Evolutionary conservation across 2,113 vertebrate species (phyloP), one percentile per base, ranked within the genome.

Genomic region (Lophotis ruficrista): DNA sequence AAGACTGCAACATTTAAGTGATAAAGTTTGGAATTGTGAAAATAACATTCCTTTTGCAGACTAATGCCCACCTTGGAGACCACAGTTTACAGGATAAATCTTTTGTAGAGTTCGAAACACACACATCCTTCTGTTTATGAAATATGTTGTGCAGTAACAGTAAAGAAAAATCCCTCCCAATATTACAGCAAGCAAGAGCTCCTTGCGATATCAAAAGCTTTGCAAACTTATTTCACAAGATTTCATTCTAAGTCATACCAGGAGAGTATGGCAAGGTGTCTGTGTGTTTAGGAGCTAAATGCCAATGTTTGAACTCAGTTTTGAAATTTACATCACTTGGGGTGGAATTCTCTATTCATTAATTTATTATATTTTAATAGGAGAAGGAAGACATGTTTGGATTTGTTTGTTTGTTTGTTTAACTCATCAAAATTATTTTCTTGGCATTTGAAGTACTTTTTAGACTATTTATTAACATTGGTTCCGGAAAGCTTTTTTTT

Each of bases 1-100:
- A 56, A 72, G 5, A 25, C 4, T 2, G 2, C 18, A 47, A 28
- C 43, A 28, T 9, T 57, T 33, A 66, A 53, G 9, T 0, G 0
- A 23, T 72, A 19, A 28, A 43, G 9, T 53, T 72, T 62, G 5
- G 43, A 90, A 54, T 50, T 38, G 35, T 33, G 19, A 76, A 75
- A 90, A 35, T 20, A 35, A 3, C 2, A 1, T 38, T 62, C 16
- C 1, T 62, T 87, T 77, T n/a, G 13, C 50, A 65, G 62, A 31
- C 20, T 43, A 47, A 57, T 76, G 47, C 6, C 19, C 3, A 53
- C 22, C 11, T 37, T 53, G 19, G 24, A 83, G n/a, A 65, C 8
- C 19, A 9, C 13, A 7, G 3, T 47, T 48, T 38, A 22, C 8
- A 76, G 25, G 3, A 25, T 85, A 45, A 28, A 72, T 50, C 10